Percentiles rank a stretch among this genome's conserved stretches.
These are phyloP conservation scores for Chiloscyllium plagiosum DNA, from an alignment of 2,113 vertebrate genomes.

Conservation along the genomic window DNA sequence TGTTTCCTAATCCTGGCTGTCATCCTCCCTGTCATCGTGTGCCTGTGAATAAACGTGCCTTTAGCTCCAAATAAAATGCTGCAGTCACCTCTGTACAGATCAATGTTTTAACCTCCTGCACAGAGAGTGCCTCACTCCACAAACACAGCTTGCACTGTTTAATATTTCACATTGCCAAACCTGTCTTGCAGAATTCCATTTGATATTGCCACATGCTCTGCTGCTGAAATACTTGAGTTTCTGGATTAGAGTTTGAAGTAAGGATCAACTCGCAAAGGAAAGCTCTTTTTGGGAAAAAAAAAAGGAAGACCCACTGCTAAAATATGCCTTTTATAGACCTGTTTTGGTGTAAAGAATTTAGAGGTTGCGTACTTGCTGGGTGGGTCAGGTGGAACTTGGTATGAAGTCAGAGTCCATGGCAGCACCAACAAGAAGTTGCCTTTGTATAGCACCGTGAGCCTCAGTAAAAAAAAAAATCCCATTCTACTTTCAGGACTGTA, in stretches of 20 bases:
- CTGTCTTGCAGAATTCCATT: slow-evolving; percentile 2
- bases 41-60: not conserved
- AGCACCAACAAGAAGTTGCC: not conserved
- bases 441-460: not conserved
- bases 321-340: not conserved
- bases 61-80: not conserved
- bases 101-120: not conserved
- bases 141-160: not conserved
- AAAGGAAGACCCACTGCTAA: not conserved
- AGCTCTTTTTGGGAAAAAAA: not conserved
- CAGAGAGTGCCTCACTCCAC: not conserved
- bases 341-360: not conserved
- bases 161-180: slow-evolving; percentile 10
- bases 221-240: not conserved
- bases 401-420: not conserved
- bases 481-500: not conserved
- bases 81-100: no score
- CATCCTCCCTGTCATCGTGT: not conserved
- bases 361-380: not conserved
- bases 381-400: not conserved
- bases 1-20: not conserved
- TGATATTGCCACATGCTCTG: not conserved
- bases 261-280: not conserved
- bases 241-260: not conserved
- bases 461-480: not conserved